Percentiles rank a stretch among this genome's conserved stretches.
phyloP scores from a whole-genome alignment of 64 coral and sea anemone genomes.

The Montipora cactus region DNA sequence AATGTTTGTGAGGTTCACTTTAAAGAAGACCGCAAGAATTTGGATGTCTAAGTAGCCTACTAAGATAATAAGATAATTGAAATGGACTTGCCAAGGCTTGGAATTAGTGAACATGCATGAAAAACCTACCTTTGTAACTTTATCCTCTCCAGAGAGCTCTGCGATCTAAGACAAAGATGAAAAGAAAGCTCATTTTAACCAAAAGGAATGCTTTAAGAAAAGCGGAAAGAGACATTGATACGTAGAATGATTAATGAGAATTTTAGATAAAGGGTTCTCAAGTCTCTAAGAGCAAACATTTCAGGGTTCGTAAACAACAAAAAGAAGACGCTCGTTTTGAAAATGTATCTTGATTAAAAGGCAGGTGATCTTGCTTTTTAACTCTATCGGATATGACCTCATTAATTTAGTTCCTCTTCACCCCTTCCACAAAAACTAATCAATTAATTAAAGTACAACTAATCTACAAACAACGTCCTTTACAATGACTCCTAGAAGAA shows the following conservation, averaged over 20 bases:
- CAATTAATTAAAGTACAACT: neutral
- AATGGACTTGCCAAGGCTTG: no score
- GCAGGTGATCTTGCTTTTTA: neutral
- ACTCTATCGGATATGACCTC: neutral
- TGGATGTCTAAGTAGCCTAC: no score
- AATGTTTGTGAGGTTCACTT: no score
- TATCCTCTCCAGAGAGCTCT: neutral
- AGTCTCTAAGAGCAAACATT: neutral
- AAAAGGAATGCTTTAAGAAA: neutral
- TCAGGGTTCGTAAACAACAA: neutral
- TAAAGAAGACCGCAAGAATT: no score
- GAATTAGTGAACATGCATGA: neutral
- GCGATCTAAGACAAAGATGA: neutral
- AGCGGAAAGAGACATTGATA: neutral
- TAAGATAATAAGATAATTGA: no score
- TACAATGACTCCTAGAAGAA: no score
- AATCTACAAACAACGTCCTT: neutral
- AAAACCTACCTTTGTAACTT: neutral
- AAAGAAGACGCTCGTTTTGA: neutral
- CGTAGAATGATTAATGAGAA: neutral
- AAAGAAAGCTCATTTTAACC: neutral
- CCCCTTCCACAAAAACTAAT: neutral
- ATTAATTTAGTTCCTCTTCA: constrained; percentile 7
- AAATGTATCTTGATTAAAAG: neutral
- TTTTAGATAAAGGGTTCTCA: neutral